A percentile compares a stretch with the other conserved stretches of the same genome.
Evolutionary conservation across 2,888 invertebrate genomes (phyloP).

Genomic region (Caenorhabditis panamensis): DNA sequence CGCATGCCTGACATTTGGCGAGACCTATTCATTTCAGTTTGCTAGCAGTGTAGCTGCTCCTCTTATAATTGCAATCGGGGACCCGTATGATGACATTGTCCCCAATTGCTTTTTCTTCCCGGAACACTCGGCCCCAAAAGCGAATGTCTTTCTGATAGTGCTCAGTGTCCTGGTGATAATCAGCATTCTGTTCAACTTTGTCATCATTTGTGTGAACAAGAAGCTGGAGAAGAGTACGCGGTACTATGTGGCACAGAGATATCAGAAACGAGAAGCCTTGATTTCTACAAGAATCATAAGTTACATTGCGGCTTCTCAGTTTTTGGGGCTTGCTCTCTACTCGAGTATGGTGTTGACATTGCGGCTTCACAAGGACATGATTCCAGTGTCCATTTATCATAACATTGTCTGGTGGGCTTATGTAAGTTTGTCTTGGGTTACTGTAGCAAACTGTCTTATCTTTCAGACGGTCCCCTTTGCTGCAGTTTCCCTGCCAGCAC

Average conservation of each 20-base stretch:
- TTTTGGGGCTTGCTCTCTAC: conserved; percentile 44
- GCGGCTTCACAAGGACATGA: conserved; percentile 45
- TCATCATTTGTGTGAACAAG: conserved; percentile 53
- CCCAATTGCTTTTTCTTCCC: conserved; percentile 62
- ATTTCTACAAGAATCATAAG: conserved; percentile 50
- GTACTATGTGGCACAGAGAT: conserved; percentile 45
- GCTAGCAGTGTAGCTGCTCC: conserved; percentile 36
- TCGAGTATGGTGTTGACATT: conserved; percentile 49
- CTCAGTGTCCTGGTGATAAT: conserved; percentile 38
- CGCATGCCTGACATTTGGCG: too few relatives aligned
- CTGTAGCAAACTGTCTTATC: background rate
- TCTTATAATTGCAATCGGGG: conserved; percentile 47
- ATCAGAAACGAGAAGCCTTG: conserved; percentile 56
- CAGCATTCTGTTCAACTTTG: conserved; percentile 46
- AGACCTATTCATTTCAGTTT: conserved; percentile 22
- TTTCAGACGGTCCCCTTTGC: conserved; percentile 61
- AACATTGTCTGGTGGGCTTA: conserved; percentile 63
- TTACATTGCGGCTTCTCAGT: conserved; percentile 53
- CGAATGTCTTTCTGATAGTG: conserved; percentile 40
- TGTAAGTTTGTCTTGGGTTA: conserved; percentile 32
- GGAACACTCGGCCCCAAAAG: conserved; percentile 37
- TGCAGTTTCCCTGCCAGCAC: conserved; percentile 53
- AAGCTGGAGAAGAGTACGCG: conserved; percentile 50
- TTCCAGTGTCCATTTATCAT: conserved; percentile 49
- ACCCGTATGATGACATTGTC: conserved; percentile 50